Evolutionary conservation across 2,113 vertebrate genomes (phyloP), one percentile per base, ranked within the genome.

Genomic region (Pelecanoides urinatrix): DNA sequence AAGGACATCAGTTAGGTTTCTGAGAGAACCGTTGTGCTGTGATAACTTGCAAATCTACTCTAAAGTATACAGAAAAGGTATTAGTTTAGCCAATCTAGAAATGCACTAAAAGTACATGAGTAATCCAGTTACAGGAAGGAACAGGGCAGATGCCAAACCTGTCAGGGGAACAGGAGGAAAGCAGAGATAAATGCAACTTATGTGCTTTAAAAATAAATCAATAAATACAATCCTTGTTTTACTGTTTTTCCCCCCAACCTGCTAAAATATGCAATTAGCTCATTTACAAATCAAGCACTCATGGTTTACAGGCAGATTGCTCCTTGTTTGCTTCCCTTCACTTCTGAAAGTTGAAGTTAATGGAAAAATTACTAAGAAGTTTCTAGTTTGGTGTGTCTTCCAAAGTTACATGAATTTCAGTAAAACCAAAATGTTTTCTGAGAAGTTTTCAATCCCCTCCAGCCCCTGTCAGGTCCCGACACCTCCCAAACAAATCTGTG

Each of bases 81-180:
- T 77, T 94, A 76, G 90, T 93, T 85, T 82, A 82, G 66, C 77
- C 45, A 53, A 70, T 91, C 65, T 87, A 91, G 86, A 92, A 91
- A 59, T 12, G 68, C 47, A 78, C 61, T 78, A 36, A 53, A 86
- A 94, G 62, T 62, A 86, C 50, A 94, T 11, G 8, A 90, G 71
- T 88, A 91, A 94, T 85, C 40, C 93, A 94, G 93, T 96, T 93
- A 95, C 92, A 95, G 92, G 90, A 96, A 95, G 63, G 78, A 93
- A 45, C 15, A 82, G 84, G 81, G 87, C 62, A 94, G 81, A 82
- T 95, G 90, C 92, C 96, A 96, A 92, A 14, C 23, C 80, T 82
- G 77, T 87, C 78, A 78, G 62, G 55, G 92, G 77, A 94, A 26
- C 40, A 68, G 77, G 71, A 87, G 40, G 52, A 95, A 88, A 76